Conservation (phyloP, 1,140 invertebrate species). For the Papilio helenus region DNA sequence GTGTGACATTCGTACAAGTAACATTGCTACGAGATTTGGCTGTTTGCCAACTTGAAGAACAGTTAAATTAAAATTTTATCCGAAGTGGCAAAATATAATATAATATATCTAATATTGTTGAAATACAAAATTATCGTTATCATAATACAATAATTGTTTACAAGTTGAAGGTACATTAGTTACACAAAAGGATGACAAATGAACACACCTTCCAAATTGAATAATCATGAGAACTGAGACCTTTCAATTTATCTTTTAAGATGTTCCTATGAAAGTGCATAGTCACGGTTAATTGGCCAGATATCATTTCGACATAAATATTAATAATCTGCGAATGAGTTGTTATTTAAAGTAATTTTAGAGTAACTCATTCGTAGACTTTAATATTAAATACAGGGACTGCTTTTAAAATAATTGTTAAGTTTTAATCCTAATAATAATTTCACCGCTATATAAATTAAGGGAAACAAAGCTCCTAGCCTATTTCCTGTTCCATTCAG, state of each 20-base stretch:
- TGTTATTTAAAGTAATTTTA: too few relatives aligned
- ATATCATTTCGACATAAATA: neutral
- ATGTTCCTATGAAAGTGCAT: neutral
- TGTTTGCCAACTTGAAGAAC: too few relatives aligned
- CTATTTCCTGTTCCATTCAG: neutral
- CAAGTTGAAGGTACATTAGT: constrained; percentile 15
- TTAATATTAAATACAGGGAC: too few relatives aligned
- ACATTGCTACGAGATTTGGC: too few relatives aligned
- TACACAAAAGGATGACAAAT: constrained; percentile 12
- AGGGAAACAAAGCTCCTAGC: neutral
- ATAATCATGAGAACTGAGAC: neutral
- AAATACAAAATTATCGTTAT: too few relatives aligned
- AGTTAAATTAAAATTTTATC: too few relatives aligned
- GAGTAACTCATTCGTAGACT: too few relatives aligned
- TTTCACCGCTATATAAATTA: neutral
- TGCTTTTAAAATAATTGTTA: neutral
- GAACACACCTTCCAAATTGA: neutral
- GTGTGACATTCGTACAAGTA: too few relatives aligned
- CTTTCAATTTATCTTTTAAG: neutral
- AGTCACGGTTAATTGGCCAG: neutral
- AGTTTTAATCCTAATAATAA: neutral
- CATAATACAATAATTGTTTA: neutral
- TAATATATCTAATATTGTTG: too few relatives aligned
- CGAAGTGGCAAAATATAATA: too few relatives aligned
- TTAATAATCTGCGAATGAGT: too few relatives aligned